Evolutionary conservation across 2,888 invertebrate genomes (phyloP), one percentile per base, ranked within the genome.

Genomic region (Conchocele bisecta): DNA sequence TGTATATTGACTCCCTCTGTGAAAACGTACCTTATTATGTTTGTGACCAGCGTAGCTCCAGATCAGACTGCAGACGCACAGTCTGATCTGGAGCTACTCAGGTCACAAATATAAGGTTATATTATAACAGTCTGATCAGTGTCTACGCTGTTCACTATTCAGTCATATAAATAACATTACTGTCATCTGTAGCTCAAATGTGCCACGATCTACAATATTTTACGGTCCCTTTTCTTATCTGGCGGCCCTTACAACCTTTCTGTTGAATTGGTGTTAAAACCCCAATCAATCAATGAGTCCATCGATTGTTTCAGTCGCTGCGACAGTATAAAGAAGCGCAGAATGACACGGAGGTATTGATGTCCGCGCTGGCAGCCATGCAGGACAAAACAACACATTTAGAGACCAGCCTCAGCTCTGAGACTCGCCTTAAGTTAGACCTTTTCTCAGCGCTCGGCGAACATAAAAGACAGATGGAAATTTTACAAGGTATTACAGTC

Each of bases 391-490:
- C 97, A 90, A 92, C 94, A 86, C 97, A 97, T 90, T 93, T 99
- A 86, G 98, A 99, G 93, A 95, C 96, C 89, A 96, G 96, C 89
- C 94, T 99, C 83, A 97, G 97, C 76, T 97, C 98, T 51, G 99
- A 99, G 93, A 99, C 98, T 83, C 94, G 98, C 87, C 95, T 99
- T 92, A 99, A 99, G 93, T 94, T 98, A 87, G 99, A 99, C 93
- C 94, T 99, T 89, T 98, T 99, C 92, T 97, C 97, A 79, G 98
- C 98, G 79, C 94, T 99, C 58, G 98, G 98, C 37, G 98, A 97
- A 91, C 97, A 97, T 80, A 97, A 97, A 74, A 75, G 90, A 71
- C 88, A 90, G 83, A 85, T 90, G 58, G 89, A 90, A 83, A 87
- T 90, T 70, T 87, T 89, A 74, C 84, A 87, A 82, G 87, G 91